Percentiles rank a stretch among this genome's conserved stretches.
phyloP scores from a whole-genome alignment of 92 coral and sea anemone species.

The Heliopora coerulea region DNA sequence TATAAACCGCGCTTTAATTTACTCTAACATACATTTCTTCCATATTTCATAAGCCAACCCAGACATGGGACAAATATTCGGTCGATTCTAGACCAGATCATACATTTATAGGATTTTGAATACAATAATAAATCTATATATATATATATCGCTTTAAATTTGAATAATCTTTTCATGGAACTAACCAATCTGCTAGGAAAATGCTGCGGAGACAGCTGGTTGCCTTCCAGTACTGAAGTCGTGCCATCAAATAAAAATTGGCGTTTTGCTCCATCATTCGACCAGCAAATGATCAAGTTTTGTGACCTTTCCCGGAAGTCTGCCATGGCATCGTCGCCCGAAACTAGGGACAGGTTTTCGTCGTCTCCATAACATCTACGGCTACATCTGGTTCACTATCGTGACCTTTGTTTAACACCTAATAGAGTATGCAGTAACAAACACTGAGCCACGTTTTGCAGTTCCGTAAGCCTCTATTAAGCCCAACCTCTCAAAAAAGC shows the following conservation, averaged over 20 bases:
- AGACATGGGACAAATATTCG: too few relatives aligned
- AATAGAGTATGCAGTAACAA: not conserved
- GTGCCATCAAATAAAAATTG: not conserved
- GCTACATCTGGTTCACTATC: slow-evolving; percentile 35
- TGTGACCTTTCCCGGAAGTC: slow-evolving; percentile 5
- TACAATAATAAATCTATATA: too few relatives aligned
- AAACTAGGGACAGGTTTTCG: not conserved
- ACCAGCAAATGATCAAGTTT: slow-evolving; percentile 5
- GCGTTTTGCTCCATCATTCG: not conserved
- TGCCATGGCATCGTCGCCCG: not conserved
- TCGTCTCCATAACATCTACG: slow-evolving; percentile 6
- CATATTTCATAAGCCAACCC: too few relatives aligned
- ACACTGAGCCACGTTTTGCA: not conserved
- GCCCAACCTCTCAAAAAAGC: too few relatives aligned
- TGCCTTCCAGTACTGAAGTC: not conserved
- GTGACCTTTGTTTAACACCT: not conserved
- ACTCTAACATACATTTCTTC: too few relatives aligned
- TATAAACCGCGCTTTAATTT: too few relatives aligned
- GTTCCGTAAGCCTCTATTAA: too few relatives aligned
- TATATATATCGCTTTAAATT: not conserved
- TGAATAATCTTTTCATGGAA: not conserved
- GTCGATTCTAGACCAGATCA: too few relatives aligned
- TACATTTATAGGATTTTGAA: too few relatives aligned
- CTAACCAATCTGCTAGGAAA: not conserved
- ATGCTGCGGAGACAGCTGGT: not conserved